phyloP scores from a whole-genome alignment of 2,797 vertebrate genomes.

The Hephaestus fuliginosus region DNA sequence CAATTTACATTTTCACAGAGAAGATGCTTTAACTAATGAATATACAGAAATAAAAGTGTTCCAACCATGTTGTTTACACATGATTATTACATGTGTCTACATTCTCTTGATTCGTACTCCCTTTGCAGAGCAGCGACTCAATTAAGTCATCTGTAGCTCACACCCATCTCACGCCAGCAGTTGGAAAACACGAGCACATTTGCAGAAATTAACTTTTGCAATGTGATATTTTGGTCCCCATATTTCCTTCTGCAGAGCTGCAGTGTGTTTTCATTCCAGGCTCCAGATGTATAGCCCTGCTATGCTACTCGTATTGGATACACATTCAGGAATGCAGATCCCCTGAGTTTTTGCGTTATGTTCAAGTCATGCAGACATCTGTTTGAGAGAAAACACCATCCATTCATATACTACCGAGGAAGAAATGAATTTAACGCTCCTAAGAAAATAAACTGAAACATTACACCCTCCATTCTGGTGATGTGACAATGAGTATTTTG shows the following conservation, averaged over 20 bases:
- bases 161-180: not conserved
- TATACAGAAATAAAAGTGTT: not conserved
- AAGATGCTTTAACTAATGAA: not conserved
- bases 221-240: slow-evolving; percentile 47
- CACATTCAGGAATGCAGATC: slow-evolving; percentile 72
- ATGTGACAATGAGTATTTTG: slow-evolving; percentile 36
- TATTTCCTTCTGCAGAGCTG: slow-evolving; percentile 44
- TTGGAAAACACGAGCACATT: slow-evolving; percentile 31
- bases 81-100: not conserved
- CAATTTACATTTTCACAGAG: not conserved
- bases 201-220: slow-evolving; percentile 12
- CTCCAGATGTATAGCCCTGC: slow-evolving; percentile 71
- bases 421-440: slow-evolving; percentile 28
- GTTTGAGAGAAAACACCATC: slow-evolving; percentile 58
- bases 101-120: not conserved
- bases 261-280: slow-evolving; percentile 71
- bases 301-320: slow-evolving; percentile 59
- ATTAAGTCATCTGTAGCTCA: not conserved
- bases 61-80: not conserved
- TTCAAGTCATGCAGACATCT: slow-evolving; percentile 74
- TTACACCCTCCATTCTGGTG: slow-evolving; percentile 31
- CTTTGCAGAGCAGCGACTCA: not conserved
- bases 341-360: slow-evolving; percentile 65
- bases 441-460: slow-evolving; percentile 35
- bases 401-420: slow-evolving; percentile 50